Evolutionary conservation across 1,140 invertebrate genomes (phyloP).

Genomic region (Marisa cornuarietis): DNA sequence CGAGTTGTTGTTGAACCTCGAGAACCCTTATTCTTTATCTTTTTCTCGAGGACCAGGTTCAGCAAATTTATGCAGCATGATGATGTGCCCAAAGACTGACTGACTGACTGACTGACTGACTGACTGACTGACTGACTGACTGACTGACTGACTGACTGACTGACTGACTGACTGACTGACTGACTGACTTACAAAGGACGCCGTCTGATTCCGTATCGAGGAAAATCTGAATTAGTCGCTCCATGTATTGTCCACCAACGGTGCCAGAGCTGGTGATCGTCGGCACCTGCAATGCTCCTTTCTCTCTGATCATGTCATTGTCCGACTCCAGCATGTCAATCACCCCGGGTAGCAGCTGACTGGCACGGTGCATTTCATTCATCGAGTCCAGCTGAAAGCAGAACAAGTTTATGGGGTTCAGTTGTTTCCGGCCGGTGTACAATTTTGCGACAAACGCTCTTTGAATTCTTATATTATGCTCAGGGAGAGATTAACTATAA

Average conservation of each 20-base stretch:
- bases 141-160: constrained; percentile 16
- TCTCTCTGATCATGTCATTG: not conserved
- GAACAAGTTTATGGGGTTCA: too few species aligned
- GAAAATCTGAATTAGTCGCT: constrained; percentile 14
- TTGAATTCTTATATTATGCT: too few species aligned
- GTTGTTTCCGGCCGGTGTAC: too few species aligned
- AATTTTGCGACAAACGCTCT: too few species aligned
- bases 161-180: constrained; percentile 15
- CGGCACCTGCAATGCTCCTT: not conserved
- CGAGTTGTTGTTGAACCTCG: too few species aligned
- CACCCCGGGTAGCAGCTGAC: not conserved
- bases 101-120: constrained; percentile 19
- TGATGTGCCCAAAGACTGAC: not conserved
- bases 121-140: constrained; percentile 17
- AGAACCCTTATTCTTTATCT: too few species aligned
- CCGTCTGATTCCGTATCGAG: not conserved
- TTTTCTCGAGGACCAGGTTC: too few species aligned
- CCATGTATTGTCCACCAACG: constrained; percentile 15
- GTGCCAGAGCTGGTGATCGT: not conserved
- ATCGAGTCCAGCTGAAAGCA: not conserved
- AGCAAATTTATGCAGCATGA: too few species aligned
- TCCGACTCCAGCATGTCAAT: not conserved
- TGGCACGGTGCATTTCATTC: not conserved
- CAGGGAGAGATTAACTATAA: too few species aligned
- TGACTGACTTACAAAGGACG: not conserved